Base-by-base conservation (phyloP, 2,113 vertebrate species). In the Cyrtonyx montezumae region DNA sequence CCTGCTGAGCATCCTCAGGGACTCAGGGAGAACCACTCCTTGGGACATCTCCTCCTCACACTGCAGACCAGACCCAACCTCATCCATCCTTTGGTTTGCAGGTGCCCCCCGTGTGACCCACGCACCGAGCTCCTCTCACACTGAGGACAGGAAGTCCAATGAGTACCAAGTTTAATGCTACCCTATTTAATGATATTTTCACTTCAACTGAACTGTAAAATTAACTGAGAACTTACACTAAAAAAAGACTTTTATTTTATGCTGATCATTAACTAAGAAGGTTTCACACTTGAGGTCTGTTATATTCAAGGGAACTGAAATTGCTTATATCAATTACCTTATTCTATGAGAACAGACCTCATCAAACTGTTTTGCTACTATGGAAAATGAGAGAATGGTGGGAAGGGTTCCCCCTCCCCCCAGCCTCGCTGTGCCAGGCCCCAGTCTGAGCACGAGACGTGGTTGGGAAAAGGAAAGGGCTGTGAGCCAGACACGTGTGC, bases 201-300 rank as follows among this genome's bases (percentile, higher is more conserved):
- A 96, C 81, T 95, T 93, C 87, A 82, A 94, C 79, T 78, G 48
- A 88, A 91, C 95, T 95, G 88, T 95, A 96, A 97, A 97, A 97
- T 97, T 97, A 97, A 95, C 66, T 23, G 94, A 92, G 95, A 96
- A 97, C 90, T 95, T 92, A 86, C 62, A 91, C 93, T 96, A 83
- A 94, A 97, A 93, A 94, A 95, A 93, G 69, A 84, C 91, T 93
- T 97, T 96, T 96, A 94, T 97, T 97, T 97, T 96, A 97, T 88
- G 96, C 95, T 75, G 95, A 91, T 96, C 94, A 94, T 97, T 97
- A 97, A 97, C 88, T 90, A 96, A 94, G 96, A 93, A 96, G 83
- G 95, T 90, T 92, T 97, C 93, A 73, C 87, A 90, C 96, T 89
- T 91, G 91, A 93, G 96, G 91, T 93, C 91, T 95, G 95, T 93